These are phyloP conservation scores for Trachythela sp. DNA, from an alignment of 64 coral and sea anemone species.

Conservation along the genomic window DNA sequence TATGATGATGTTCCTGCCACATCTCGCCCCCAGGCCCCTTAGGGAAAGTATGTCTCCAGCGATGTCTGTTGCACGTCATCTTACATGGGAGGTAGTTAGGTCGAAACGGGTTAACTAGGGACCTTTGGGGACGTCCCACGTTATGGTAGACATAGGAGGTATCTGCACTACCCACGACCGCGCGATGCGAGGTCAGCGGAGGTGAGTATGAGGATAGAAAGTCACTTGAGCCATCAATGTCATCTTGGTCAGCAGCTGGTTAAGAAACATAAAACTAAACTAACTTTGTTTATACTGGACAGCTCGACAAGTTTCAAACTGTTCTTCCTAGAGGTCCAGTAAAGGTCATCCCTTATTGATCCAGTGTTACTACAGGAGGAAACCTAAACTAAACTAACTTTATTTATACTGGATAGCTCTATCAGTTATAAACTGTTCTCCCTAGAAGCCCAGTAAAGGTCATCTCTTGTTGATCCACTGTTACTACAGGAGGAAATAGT, in stretches of 20 bases:
- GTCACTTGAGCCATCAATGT: neutral
- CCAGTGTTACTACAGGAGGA: no score
- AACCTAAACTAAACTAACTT: no score
- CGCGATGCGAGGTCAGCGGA: neutral
- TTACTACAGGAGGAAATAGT: no score
- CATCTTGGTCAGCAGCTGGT: neutral
- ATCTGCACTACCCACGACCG: conserved; percentile 56
- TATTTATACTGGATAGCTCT: no score
- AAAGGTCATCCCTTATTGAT: no score
- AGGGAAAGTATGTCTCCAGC: conserved; percentile 67
- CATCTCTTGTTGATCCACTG: no score
- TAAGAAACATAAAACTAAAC: no score
- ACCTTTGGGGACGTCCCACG: conserved; percentile 24
- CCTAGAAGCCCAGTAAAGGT: no score
- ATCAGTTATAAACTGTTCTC: no score
- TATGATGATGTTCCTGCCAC: conserved; percentile 24
- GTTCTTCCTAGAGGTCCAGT: no score
- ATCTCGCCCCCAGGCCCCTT: conserved; percentile 54
- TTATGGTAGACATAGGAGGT: conserved; percentile 6
- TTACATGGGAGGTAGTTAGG: conserved; percentile 66
- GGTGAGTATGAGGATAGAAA: neutral
- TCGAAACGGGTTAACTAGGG: conserved; percentile 64
- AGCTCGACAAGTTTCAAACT: no score
- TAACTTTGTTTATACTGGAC: no score
- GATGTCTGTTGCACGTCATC: conserved; percentile 66